These are phyloP conservation scores for Nesidiocoris tenuis DNA, from an alignment of 2,888 invertebrate genomes.

Conservation along the genomic window DNA sequence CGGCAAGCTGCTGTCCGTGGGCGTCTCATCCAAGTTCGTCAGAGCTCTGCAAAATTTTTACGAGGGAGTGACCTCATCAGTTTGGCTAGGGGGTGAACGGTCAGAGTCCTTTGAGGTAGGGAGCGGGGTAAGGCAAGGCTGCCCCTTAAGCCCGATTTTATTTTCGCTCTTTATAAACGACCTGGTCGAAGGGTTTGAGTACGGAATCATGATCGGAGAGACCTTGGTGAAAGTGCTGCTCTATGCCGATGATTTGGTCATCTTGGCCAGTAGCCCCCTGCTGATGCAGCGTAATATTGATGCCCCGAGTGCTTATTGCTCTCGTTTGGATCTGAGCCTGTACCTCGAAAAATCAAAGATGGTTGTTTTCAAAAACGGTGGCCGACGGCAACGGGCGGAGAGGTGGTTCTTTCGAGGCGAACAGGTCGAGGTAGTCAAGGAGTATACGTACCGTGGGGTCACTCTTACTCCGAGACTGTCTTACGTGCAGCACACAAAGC, in stretches of 20 bases:
- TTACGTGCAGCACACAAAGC: neutral
- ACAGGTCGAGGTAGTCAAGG: too few relatives aligned
- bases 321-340: neutral
- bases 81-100: neutral
- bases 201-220: neutral
- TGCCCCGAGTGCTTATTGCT: neutral
- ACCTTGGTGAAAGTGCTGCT: neutral
- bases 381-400: neutral
- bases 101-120: neutral
- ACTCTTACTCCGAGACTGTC: too few relatives aligned
- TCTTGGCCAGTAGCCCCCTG: too few relatives aligned
- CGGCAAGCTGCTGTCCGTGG: neutral
- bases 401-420: slow-evolving; percentile 1
- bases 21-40: neutral
- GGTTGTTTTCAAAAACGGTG: slow-evolving; percentile 7
- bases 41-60: neutral
- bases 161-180: slow-evolving; percentile 27
- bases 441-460: slow-evolving; percentile 7
- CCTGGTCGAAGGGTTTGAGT: neutral
- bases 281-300: too few relatives aligned
- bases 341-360: too few relatives aligned
- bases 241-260: too few relatives aligned
- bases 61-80: neutral
- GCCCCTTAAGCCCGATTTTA: slow-evolving; percentile 21
- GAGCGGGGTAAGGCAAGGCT: slow-evolving; percentile 14